Base-by-base conservation (phyloP, 2,888 invertebrate species). In the Pristionchus maxplancki region DNA sequence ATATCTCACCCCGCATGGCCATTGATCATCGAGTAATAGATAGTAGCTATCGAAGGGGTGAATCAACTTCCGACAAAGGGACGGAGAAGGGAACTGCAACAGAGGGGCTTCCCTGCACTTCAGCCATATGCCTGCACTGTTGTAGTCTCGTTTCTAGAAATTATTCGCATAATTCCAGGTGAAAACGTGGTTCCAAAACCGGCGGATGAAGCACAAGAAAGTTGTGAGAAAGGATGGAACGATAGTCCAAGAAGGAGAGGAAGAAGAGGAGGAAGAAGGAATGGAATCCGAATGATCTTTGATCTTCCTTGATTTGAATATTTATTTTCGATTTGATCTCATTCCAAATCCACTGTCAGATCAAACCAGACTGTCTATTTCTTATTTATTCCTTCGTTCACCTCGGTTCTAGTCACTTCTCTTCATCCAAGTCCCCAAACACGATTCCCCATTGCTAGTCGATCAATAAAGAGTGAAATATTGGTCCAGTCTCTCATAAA, bases 181-280 rank as follows among this genome's bases (percentile, higher is more conserved):
- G 91, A 98, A 98, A 96, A 98, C 98, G 90, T 98, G 98, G 98
- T 98, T 98, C 95, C 98, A 98, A 96, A 98, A 98, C 95, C 96
- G 98, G 44, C 96, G 98, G 93, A 98, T 98, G 98, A 98, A 98
- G 95, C 97, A 98, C 95, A 98, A 98, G 96, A 98, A 98, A 94
- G 97, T 97, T 94, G 95, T 97, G 95, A 95, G 97, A 92, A 97
- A 97, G 93, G 91, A 91, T 40, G 81, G 58, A n/a, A 53, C 81
- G 17, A 50, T 31, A 5, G 88, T 31, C 13, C 50, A 40, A 24
- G 50, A 50, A 20, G 71, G 34, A 24, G 50, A 48, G 15, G 71
- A 67, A n/a, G 85, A 64, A 37, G 86, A 87, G 9, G 84, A 58
- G 9, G 50, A 50, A 34, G 86, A 71, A 62, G 85, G 64, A 40